Evolutionary conservation across 1,140 invertebrate species (phyloP), one percentile per base, ranked within the genome.

Genomic region (Tetraneura akinire): DNA sequence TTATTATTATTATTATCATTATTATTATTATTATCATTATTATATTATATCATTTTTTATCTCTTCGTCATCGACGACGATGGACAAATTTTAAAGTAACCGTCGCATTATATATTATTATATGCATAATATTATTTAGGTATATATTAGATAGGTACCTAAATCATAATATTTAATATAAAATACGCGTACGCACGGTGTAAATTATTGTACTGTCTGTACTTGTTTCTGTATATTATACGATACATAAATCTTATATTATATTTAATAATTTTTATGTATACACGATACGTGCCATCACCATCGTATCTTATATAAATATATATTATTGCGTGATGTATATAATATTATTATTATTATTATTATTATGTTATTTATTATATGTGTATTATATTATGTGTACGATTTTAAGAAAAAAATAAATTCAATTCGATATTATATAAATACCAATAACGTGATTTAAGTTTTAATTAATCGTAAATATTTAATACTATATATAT

Each of bases 341-440:
- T 37, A 37, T 37, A 37, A 37, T 37, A 37, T 37, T n/a, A n/a
- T n/a, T n/a, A n/a, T n/a, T n/a, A n/a, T n/a, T n/a, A n/a, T n/a
- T n/a, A n/a, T n/a, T n/a, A n/a, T n/a, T 37, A 37, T 37, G 32
- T 37, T 37, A 37, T 62, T 32, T 29, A 32, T 66, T 66, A 66
- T 66, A 32, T 21, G 64, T 42, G 18, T 42, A 66, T 66, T 37
- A 45, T 64, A 64, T 60, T 29, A 51, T 71, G 42, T 71, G 68
- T 71, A 71, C 26, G 68, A 16, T 71, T 51, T 51, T 29, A 71
- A 71, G 23, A n/a, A 26, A 70, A 70, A 70, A 49, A 37, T 37
- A 21, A 49, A 70, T 49, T 70, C 13, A 70, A 49, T 70, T 70
- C 45, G 66, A 70, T 42, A 66, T 66, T 45, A 66, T 11, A 37